Conservation (phyloP, 2,888 invertebrate genomes). For the Pyrrhosoma nymphula region DNA sequence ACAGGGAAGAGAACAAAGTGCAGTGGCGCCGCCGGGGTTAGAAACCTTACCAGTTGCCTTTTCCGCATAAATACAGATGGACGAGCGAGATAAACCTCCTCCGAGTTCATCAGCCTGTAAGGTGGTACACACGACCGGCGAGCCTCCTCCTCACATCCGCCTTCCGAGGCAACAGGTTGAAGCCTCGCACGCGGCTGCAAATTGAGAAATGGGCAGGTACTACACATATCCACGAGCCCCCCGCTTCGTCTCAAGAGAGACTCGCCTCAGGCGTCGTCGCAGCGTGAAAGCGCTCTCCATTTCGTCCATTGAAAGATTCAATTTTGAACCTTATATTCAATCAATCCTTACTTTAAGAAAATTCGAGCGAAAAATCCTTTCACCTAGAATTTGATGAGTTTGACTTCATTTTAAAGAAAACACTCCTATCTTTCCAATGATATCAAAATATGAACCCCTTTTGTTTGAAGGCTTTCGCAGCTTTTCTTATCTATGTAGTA, state of each 20-base stretch:
- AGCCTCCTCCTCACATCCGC: slow-evolving; percentile 24
- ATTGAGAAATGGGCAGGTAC: background rate
- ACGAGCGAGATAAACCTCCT: slow-evolving; percentile 23
- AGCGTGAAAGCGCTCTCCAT: no score
- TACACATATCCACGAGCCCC: background rate
- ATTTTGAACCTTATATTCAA: no score
- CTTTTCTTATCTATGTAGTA: no score
- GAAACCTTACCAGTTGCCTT: slow-evolving; percentile 42
- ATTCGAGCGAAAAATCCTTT: no score
- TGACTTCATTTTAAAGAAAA: no score
- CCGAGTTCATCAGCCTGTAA: slow-evolving; percentile 53
- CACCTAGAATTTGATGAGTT: no score
- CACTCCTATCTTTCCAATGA: no score
- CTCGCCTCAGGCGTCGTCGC: background rate
- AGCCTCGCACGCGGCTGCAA: slow-evolving; percentile 28
- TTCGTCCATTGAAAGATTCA: no score
- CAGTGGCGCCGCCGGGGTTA: slow-evolving; percentile 39
- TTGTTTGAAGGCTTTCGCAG: no score
- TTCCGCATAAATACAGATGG: slow-evolving; percentile 53
- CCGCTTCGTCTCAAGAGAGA: background rate
- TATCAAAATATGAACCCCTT: no score
- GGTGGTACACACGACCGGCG: background rate
- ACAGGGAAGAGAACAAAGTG: background rate
- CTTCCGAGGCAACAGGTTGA: slow-evolving; percentile 54
- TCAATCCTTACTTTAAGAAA: no score